Percentiles rank a stretch among this genome's conserved stretches.
These are phyloP conservation scores for Lagothrix lagotricha DNA, from an alignment of 2,797 vertebrate species.

Conservation along the genomic window DNA sequence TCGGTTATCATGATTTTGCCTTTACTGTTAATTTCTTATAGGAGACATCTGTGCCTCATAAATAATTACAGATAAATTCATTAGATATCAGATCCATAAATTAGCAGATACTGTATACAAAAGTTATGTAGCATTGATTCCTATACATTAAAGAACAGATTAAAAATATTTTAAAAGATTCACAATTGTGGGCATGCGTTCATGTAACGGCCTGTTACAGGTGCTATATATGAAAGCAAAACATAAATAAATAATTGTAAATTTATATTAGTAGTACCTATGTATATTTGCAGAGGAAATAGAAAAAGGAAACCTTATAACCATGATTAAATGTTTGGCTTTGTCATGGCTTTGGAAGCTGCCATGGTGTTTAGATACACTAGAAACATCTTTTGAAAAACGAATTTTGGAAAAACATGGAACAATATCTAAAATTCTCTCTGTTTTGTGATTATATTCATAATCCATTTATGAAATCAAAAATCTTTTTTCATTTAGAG, in stretches of 20 bases:
- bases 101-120: neutral
- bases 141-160: neutral
- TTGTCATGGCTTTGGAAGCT: neutral
- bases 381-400: neutral
- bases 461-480: neutral
- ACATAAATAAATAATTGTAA: neutral
- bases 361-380: neutral
- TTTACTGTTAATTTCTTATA: neutral
- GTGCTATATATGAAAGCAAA: neutral
- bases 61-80: neutral
- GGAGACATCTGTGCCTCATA: neutral
- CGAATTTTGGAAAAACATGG: neutral
- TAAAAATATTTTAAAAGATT: slow-evolving; percentile 1
- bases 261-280: neutral
- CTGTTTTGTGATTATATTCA: neutral
- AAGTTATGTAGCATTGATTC: neutral
- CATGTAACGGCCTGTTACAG: neutral
- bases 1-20: neutral
- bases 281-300: neutral
- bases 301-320: neutral
- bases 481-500: neutral
- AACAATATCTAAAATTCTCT: neutral
- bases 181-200: neutral
- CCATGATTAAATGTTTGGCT: neutral
- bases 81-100: neutral